phyloP scores from a whole-genome alignment of 2,113 vertebrate species.

The Sphaerodactylus townsendi region DNA sequence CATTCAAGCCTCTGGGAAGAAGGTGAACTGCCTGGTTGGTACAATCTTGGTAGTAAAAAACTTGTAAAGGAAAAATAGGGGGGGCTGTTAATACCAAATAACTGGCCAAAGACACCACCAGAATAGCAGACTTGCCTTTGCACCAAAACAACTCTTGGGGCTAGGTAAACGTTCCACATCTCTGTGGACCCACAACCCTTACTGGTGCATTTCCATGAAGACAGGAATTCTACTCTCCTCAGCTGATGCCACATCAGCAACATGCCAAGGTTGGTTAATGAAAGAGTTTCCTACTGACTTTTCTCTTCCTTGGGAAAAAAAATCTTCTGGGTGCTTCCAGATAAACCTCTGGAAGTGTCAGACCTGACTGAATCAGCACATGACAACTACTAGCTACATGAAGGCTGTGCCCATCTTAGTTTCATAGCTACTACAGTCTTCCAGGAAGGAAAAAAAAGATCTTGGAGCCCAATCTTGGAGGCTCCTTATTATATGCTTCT shows the following conservation, averaged over 20 bases:
- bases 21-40: background rate
- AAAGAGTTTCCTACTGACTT: background rate
- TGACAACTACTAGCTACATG: background rate
- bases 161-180: background rate
- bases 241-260: background rate
- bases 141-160: background rate
- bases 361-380: background rate
- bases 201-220: background rate
- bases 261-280: background rate
- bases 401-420: background rate
- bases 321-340: background rate
- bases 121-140: background rate
- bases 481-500: slow-evolving; percentile 42
- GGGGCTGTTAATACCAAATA: background rate
- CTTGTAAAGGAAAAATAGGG: background rate
- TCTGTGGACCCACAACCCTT: background rate
- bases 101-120: background rate
- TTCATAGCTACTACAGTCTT: background rate
- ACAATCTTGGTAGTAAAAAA: background rate
- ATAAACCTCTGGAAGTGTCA: background rate
- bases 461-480: slow-evolving; percentile 1
- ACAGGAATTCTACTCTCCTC: background rate
- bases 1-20: background rate
- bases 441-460: slow-evolving; percentile 24
- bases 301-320: background rate